A percentile compares a stretch with the other conserved stretches of the same genome.
These are phyloP conservation scores for Diabrotica undecimpunctata DNA, from an alignment of 1,140 invertebrate species.

Conservation along the genomic window DNA sequence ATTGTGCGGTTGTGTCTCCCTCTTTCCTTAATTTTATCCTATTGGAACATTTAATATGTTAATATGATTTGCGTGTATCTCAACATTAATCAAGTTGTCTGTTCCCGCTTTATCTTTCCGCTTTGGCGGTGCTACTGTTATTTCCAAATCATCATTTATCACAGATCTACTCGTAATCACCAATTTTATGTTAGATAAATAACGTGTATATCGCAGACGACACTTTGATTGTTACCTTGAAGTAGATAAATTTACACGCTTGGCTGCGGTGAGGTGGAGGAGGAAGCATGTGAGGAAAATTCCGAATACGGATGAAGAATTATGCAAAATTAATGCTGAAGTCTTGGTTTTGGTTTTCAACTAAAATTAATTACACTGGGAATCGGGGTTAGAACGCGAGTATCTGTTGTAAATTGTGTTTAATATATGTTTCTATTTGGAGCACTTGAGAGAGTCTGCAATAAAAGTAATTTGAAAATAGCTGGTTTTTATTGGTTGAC, in stretches of 20 bases:
- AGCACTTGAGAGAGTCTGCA: too few relatives aligned
- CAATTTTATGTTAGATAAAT: constrained; percentile 23
- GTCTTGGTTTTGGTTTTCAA: neutral
- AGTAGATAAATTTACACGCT: constrained; percentile 12
- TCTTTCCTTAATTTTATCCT: constrained; percentile 10
- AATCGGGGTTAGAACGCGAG: too few relatives aligned
- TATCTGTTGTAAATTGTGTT: too few relatives aligned
- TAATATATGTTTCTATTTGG: too few relatives aligned
- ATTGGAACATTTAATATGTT: constrained; percentile 36
- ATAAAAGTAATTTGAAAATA: too few relatives aligned
- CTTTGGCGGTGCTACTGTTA: constrained; percentile 28
- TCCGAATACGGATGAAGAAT: constrained; percentile 5
- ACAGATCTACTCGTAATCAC: constrained; percentile 35
- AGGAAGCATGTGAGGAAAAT: constrained; percentile 5
- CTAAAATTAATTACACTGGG: neutral
- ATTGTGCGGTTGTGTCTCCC: neutral
- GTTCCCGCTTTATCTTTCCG: constrained; percentile 28
- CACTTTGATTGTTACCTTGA: constrained; percentile 25
- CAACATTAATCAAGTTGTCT: constrained; percentile 38
- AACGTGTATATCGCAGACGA: constrained; percentile 21
- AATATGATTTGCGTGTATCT: constrained; percentile 40
- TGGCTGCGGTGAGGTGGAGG: neutral
- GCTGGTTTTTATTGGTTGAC: too few relatives aligned
- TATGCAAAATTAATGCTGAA: constrained; percentile 4
- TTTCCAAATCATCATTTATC: constrained; percentile 40